Percentiles rank a stretch among this genome's conserved stretches.
phyloP scores from a whole-genome alignment of 2,888 invertebrate genomes.

The Caprella mutica region DNA sequence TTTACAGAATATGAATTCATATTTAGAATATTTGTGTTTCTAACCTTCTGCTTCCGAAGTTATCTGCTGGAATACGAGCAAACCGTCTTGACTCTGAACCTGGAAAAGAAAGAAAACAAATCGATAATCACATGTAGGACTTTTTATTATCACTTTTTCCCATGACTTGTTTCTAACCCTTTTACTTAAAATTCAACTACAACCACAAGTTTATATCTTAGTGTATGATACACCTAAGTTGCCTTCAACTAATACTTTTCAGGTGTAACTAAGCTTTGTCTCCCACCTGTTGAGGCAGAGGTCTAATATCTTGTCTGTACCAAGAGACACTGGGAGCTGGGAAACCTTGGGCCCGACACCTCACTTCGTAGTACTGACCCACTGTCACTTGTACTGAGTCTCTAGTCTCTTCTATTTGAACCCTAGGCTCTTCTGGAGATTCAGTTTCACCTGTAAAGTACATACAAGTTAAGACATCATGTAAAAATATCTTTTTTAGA shows the following conservation, averaged over 20 bases:
- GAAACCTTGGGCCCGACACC: slow-evolving; percentile 60
- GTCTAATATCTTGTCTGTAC: slow-evolving; percentile 47
- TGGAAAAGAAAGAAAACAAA: background rate
- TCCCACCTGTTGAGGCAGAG: slow-evolving; percentile 47
- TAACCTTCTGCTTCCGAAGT: background rate
- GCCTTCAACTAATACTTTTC: no score
- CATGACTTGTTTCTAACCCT: background rate
- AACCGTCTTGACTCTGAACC: background rate
- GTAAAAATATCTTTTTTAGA: no score
- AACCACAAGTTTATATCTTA: background rate
- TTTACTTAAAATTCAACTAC: background rate
- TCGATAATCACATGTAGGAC: no score
- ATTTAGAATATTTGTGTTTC: no score
- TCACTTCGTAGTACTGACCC: slow-evolving; percentile 61
- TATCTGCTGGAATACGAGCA: slow-evolving; percentile 3
- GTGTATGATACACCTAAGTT: background rate
- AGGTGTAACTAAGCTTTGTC: no score
- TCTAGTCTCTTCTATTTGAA: slow-evolving; percentile 50
- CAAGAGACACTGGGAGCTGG: slow-evolving; percentile 65
- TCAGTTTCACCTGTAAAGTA: no score
- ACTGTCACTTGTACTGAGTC: slow-evolving; percentile 52
- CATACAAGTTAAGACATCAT: no score
- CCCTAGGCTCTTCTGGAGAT: slow-evolving; percentile 40
- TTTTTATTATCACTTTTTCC: no score
- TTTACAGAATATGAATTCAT: no score